Evolutionary conservation across 2,797 vertebrate species (phyloP), one percentile per base, ranked within the genome.

Genomic region (Pantherophis vulpinus): DNA sequence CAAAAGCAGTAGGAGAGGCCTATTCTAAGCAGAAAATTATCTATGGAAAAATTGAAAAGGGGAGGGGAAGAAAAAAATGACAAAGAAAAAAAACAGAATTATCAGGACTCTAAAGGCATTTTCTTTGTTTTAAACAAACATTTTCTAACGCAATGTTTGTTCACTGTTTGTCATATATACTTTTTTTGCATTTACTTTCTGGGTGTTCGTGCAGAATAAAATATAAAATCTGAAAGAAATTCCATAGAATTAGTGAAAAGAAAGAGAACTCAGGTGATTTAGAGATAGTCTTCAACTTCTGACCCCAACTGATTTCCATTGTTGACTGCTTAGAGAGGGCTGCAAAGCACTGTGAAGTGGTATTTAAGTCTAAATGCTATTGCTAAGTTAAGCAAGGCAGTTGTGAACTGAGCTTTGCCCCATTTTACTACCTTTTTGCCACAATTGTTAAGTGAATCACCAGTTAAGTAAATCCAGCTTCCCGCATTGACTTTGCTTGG

Each of bases 1-100:
- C 96, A 96, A 94, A 27, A 92, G 90, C 95, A 90, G 95, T 90
- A 0, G 94, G 94, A 96, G 96, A 94, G 96, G 97, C 96, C 96
- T 96, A 94, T 94, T 94, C 95, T 18, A 0, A 95, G 95, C 91
- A 51, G n/a, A 96, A 97, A 97, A 94, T 90, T 3, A 29, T 86
- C 37, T 87, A 89, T 94, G 70, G 42, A 60, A 95, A 96, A 54
- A 90, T 93, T 51, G 2, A 47, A 0, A 63, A 25, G 18, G 90
- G 93, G 92, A 63, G 61, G 27, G 63, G 60, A 93, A 91, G 91
- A 94, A 93, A 92, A 0, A 2, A 0, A 0, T 0, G 0, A 83
- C 1, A 86, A 92, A 93, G 79, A 92, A 32, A 91, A 91, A 93
- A 0, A 20, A 16, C 61, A 25, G 88, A 94, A 92, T 12, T 56